Evolutionary conservation across 2,888 invertebrate species (phyloP).

Genomic region (Pterobdella sp.): DNA sequence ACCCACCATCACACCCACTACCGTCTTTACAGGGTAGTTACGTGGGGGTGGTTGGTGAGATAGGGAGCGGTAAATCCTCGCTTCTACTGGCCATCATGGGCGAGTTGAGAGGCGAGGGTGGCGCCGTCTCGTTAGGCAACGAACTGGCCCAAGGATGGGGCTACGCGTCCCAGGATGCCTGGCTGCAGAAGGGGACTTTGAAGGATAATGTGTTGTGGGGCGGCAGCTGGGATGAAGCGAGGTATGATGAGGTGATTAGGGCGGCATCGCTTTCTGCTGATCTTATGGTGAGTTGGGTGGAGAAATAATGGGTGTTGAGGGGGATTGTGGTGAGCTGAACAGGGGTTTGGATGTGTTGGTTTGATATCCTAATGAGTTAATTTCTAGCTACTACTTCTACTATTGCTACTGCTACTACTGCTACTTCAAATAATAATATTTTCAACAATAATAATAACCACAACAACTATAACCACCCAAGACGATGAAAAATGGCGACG

Average conservation of each 20-base stretch:
- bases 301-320: not conserved
- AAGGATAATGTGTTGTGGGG: slow-evolving; percentile 74
- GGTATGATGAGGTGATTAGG: slow-evolving; percentile 62
- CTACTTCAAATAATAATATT: not conserved
- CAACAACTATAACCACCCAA: not conserved
- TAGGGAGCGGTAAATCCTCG: slow-evolving; percentile 85
- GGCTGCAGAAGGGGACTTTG: slow-evolving; percentile 85
- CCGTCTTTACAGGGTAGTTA: slow-evolving; percentile 43
- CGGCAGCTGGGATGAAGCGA: slow-evolving; percentile 71
- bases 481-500: slow-evolving; percentile 57
- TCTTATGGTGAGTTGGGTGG: slow-evolving; percentile 51
- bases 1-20: not conserved
- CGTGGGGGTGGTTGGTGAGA: slow-evolving; percentile 75
- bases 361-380: not conserved
- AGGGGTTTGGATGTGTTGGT: not conserved
- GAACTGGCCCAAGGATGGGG: slow-evolving; percentile 46
- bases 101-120: slow-evolving; percentile 64
- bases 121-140: slow-evolving; percentile 53
- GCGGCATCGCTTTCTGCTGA: slow-evolving; percentile 74
- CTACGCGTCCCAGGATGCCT: slow-evolving; percentile 73
- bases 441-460: not conserved
- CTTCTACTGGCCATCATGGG: slow-evolving; percentile 75
- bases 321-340: not conserved
- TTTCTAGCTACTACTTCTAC: no score
- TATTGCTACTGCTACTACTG: no score